These are phyloP conservation scores for Gallinago media DNA, from an alignment of 2,113 vertebrate species.

Conservation along the genomic window DNA sequence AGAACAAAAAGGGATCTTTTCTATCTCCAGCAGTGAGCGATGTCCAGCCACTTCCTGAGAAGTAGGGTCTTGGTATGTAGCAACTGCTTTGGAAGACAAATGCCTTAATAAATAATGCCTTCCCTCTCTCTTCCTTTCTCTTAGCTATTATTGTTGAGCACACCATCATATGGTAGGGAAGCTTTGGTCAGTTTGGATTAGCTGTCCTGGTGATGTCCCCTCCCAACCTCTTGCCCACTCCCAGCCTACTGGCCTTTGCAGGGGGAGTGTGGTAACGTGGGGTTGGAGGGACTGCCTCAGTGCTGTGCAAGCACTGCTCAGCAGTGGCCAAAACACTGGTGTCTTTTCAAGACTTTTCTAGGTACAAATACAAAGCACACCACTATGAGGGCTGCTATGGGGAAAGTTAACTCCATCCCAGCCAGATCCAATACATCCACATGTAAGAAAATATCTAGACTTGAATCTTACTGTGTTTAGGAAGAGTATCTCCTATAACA, in stretches of 20 bases:
- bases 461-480: background rate
- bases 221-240: background rate
- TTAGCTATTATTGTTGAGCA: background rate
- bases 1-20: background rate
- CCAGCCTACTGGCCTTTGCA: background rate
- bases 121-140: background rate
- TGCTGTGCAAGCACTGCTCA: accelerated
- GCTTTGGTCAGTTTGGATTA: background rate
- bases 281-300: background rate
- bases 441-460: background rate
- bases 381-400: background rate
- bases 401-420: background rate
- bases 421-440: background rate
- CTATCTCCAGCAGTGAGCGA: background rate
- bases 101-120: accelerated
- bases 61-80: background rate
- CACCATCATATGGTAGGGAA: background rate
- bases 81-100: background rate
- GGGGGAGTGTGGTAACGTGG: accelerated
- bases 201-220: background rate
- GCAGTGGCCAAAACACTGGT: background rate
- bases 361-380: background rate
- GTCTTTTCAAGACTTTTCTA: background rate
- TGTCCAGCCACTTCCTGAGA: background rate
- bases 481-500: background rate